Evolutionary conservation across 2,113 vertebrate genomes (phyloP).

Genomic region (Centropus unirufus): DNA sequence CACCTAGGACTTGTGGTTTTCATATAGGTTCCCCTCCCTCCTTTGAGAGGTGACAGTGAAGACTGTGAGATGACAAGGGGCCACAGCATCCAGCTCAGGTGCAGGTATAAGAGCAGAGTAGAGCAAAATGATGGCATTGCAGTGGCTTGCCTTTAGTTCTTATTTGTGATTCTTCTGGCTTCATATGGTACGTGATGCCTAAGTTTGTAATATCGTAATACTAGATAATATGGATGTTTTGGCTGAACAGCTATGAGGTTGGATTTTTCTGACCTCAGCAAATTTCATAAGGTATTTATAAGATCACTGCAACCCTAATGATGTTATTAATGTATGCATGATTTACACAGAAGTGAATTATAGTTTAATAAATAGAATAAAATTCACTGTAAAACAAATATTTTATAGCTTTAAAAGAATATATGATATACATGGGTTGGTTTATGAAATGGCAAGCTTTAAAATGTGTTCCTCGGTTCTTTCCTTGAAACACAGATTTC

Average conservation of each 20-base stretch:
- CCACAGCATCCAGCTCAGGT: accelerated
- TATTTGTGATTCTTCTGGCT: background rate
- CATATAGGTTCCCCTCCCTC: accelerated
- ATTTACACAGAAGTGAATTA: background rate
- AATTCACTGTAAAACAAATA: background rate
- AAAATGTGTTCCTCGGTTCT: background rate
- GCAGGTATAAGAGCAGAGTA: background rate
- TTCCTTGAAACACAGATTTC: background rate
- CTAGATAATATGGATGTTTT: background rate
- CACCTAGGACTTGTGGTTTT: background rate
- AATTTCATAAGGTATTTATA: background rate
- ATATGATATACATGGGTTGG: background rate
- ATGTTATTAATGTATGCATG: background rate
- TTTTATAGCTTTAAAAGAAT: background rate
- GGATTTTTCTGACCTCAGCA: background rate
- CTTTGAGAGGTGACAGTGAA: background rate
- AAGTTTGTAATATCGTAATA: background rate
- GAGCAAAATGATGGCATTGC: background rate
- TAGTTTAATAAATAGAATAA: conserved; percentile 29
- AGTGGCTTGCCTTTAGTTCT: background rate
- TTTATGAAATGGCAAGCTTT: background rate
- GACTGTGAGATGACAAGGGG: no score
- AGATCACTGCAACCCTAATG: background rate
- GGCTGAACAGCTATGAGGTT: background rate
- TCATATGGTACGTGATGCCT: background rate